Evolutionary conservation across 2,888 invertebrate species (phyloP).

Genomic region (Phorcus lineatus): DNA sequence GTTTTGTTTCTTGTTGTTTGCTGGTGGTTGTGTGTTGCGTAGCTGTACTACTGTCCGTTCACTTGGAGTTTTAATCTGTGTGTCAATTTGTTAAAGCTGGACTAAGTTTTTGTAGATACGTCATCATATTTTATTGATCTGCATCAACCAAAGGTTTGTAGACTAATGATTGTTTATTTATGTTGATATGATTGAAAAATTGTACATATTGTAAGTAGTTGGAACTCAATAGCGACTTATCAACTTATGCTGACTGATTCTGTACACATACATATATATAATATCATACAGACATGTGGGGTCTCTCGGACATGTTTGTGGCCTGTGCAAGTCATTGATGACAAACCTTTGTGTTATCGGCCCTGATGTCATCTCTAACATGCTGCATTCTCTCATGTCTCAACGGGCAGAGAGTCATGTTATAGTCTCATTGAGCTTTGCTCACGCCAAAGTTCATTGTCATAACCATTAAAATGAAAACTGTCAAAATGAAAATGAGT

Average conservation of each 20-base stretch:
- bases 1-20: conserved; percentile 13
- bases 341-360: background rate
- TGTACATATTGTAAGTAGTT: conserved; percentile 20
- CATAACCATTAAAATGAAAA: conserved; percentile 15
- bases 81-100: conserved; percentile 6
- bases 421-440: background rate
- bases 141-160: conserved; percentile 13
- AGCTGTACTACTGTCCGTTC: background rate
- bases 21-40: background rate
- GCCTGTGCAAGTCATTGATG: too few relatives aligned
- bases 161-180: conserved; percentile 1
- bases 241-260: background rate
- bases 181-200: background rate
- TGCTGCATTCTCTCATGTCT: too few relatives aligned
- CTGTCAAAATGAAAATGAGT: background rate
- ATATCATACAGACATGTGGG: background rate
- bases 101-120: background rate
- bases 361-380: background rate
- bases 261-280: background rate
- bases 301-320: too few relatives aligned
- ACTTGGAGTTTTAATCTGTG: background rate
- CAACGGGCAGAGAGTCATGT: background rate
- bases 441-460: background rate
- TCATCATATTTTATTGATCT: conserved; percentile 9
- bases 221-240: background rate